Evolutionary conservation across 2,888 invertebrate species (phyloP), one percentile per base, ranked within the genome.

Genomic region (Drosophila emarginata): DNA sequence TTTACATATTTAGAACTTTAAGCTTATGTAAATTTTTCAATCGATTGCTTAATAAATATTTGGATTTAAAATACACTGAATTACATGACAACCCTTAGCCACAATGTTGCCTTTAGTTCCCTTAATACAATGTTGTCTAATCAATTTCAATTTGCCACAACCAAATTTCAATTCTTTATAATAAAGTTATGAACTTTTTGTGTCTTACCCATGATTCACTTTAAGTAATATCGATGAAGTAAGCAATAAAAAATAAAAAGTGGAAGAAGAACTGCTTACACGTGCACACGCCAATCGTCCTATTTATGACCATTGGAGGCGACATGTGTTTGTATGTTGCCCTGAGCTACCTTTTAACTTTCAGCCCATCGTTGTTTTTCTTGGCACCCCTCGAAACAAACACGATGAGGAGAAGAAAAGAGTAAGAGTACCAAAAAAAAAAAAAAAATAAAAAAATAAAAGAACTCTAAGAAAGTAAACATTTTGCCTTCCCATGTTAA

Each of bases 31-130:
- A 52, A 67, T 65, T 61, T 61, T 71, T 58, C 65, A 66, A 59
- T 67, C 66, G 39, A 66, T 62, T 70, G 67, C 70, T 72, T 70
- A 81, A 81, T 87, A 82, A 81, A 86, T 79, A 77, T 79, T 85
- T 53, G 45, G 36, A 45, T 52, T 66, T 32, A 28, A 28, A 28
- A 4, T 4, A 28, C 32, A 32, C 32, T 9, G 15, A 39, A 26
- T n/a, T n/a, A n/a, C n/a, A n/a, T n/a, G n/a, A n/a, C n/a, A 37
- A 54, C 50, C 26, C 58, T 45, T 45, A 11, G 12, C 21, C 64
- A 53, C 18, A 12, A 28, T 6, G 26, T 23, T 23, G 26, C 5
- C 6, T 6, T 26, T 26, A 26, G 26, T 26, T 21, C 26, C 15
- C n/a, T 32, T 18, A 15, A 39, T n/a, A 58, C 59, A 67, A 73